Evolutionary conservation across 2,113 vertebrate genomes (phyloP).

Genomic region (Halichoeres trimaculatus): DNA sequence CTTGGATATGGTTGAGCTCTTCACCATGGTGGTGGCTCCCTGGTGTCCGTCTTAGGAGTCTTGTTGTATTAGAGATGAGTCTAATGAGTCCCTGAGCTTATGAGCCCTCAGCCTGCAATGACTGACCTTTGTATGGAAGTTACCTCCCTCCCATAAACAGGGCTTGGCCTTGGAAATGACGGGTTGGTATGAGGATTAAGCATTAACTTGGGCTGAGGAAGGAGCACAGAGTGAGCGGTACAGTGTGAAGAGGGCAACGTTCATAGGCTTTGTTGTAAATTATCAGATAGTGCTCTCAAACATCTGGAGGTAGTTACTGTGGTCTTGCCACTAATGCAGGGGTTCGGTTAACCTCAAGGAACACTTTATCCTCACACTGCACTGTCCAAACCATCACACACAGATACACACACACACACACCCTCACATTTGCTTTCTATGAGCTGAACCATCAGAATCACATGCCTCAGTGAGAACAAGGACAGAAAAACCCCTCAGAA

Average conservation of each 20-base stretch:
- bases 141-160: conserved; percentile 68
- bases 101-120: conserved; percentile 5
- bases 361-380: conserved; percentile 25
- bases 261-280: conserved; percentile 49
- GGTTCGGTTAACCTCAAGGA: conserved; percentile 54
- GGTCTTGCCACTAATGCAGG: conserved; percentile 53
- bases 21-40: conserved; percentile 80
- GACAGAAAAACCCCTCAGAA: conserved; percentile 1
- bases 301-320: conserved; percentile 76
- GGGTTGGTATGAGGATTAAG: conserved; percentile 67
- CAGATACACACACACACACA: conserved; percentile 1
- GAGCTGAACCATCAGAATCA: conserved; percentile 12
- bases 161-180: conserved; percentile 59
- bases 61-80: conserved; percentile 9
- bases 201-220: conserved; percentile 75
- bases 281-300: conserved; percentile 51
- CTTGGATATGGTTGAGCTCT: conserved; percentile 84
- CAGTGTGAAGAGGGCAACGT: conserved; percentile 50
- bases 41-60: background rate
- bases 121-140: conserved; percentile 34
- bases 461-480: background rate
- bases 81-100: conserved; percentile 19
- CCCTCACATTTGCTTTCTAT: conserved; percentile 8
- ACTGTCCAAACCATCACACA: conserved; percentile 37
- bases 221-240: conserved; percentile 61